Base-by-base conservation (phyloP, 2,888 invertebrate species). In the Stegana nigrithorax region DNA sequence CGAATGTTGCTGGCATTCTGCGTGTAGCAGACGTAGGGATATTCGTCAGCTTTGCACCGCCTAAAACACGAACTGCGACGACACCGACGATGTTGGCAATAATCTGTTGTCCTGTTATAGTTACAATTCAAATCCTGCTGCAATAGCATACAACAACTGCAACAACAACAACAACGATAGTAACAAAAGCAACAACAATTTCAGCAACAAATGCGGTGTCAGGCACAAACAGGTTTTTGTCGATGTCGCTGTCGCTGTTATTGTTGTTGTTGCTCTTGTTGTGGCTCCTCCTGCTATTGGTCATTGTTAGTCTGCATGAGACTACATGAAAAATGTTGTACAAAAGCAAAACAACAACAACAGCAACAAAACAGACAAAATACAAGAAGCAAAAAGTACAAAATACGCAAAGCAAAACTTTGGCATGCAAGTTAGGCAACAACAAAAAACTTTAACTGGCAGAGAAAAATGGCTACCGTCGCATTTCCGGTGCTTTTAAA, bases 21-120 rank as follows among this genome's bases (percentile, higher is more conserved):
- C 59, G 62, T 68, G 62, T 67, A 72, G 67, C 71, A 75, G 70
- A 75, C 75, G n/a, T n/a, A n/a, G n/a, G n/a, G n/a, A n/a, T n/a
- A n/a, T 75, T 77, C 68, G 78, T 79, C 79, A 79, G 70, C 78
- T 71, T 71, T 68, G 67, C n/a, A 64, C 64, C n/a, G 66, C 70
- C 66, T 70, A 19, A 50, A 45, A 44, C 39, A 47, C 45, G 25
- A 36, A 26, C 62, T 60, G 47, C 62, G 47, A 56, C 32, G 32
- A 60, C 60, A 36, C 10, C 25, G 25, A 44, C 5, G 51, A n/a
- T n/a, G n/a, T n/a, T n/a, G n/a, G 60, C 56, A 65, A 39, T 65
- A 67, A 66, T 60, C 72, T 29, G 29, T 44, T 5, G 26, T 29
- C 45, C n/a, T 67, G 62, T 67, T 72, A 64, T 68, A 69, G 73